Evolutionary conservation across 2,113 vertebrate species (phyloP).

Genomic region (Cebus imitator): DNA sequence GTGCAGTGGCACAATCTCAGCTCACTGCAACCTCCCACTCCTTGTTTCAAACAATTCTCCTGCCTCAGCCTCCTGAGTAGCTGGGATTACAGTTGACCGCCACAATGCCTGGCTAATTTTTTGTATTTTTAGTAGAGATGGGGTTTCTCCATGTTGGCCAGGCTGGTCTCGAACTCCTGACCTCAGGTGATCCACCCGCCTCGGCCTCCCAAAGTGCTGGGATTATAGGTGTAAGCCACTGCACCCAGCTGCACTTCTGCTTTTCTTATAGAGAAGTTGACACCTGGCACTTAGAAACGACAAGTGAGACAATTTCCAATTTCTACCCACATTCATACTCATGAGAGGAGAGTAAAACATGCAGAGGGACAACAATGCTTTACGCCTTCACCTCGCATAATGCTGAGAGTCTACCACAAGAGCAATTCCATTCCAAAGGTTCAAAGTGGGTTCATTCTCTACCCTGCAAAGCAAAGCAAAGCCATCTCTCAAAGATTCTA

Average conservation of each 20-base stretch:
- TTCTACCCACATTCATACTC: conserved; percentile 30
- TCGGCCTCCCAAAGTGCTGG: too few relatives aligned
- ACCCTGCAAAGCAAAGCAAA: conserved; percentile 64
- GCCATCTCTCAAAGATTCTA: neutral
- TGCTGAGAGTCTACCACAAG: conserved; percentile 64
- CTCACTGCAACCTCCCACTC: too few relatives aligned
- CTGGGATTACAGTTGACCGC: too few relatives aligned
- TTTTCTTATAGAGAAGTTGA: conserved; percentile 5
- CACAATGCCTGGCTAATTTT: too few relatives aligned
- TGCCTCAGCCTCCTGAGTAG: too few relatives aligned
- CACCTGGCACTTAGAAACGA: neutral
- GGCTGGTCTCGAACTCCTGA: too few relatives aligned
- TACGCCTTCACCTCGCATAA: conserved; percentile 75
- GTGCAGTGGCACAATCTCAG: too few relatives aligned
- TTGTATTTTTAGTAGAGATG: too few relatives aligned
- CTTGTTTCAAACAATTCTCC: too few relatives aligned
- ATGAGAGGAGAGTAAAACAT: neutral
- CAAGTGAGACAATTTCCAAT: neutral
- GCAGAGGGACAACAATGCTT: neutral
- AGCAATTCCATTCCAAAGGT: conserved; percentile 58
- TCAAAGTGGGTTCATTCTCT: conserved; percentile 60
- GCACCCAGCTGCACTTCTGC: neutral
- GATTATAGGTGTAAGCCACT: too few relatives aligned
- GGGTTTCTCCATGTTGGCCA: too few relatives aligned
- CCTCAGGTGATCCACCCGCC: too few relatives aligned